Base-by-base conservation (phyloP, 1,140 invertebrate genomes). In the Oreohelix idahoensis region DNA sequence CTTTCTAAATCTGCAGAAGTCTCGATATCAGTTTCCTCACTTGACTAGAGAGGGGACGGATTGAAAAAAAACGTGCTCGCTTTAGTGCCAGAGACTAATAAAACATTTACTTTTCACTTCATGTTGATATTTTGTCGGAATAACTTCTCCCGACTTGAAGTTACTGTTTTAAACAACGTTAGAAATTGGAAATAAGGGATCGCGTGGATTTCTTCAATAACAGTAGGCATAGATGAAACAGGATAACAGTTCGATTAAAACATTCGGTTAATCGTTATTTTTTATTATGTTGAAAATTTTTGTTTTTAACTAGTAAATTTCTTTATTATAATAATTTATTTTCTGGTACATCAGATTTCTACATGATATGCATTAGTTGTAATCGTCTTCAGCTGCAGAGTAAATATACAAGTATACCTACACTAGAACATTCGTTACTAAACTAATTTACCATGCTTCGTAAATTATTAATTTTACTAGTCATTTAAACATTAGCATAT, bases 221-320 rank as follows among this genome's bases (percentile, higher is more conserved):
- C 29, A 66, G 63, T 66, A 66, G 63, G 11, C 32, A 32, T 10
- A 66, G 1, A 32, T n/a, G 32, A n/a, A 23, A 66, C 32, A 32
- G 20, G 20, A 32, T 66, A 11, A 23, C n/a, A 66, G 10, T 66
- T 66, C n/a, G n/a, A 66, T 66, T 66, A n/a, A 17, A 32, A 35
- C n/a, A 66, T 66, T 66, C 63, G n/a, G 63, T 66, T 66, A 66
- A 66, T 66, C 63, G 63, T 66, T 66, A 66, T n/a, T n/a, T 5
- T 66, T 66, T 32, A 29, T 66, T 66, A 15, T 66, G n/a, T 66
- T 32, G 29, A 15, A 23, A 32, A 8, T 66, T 66, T 32, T 23
- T 5, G 5, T n/a, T 66, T 66, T 32, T 66, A 66, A 23, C 20
- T 2, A 58, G 51, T 11, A 58, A 26, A n/a, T n/a, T 58, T 58